These are phyloP conservation scores for Paedocypris sp. DNA, from an alignment of 2,113 vertebrate genomes.

Conservation along the genomic window DNA sequence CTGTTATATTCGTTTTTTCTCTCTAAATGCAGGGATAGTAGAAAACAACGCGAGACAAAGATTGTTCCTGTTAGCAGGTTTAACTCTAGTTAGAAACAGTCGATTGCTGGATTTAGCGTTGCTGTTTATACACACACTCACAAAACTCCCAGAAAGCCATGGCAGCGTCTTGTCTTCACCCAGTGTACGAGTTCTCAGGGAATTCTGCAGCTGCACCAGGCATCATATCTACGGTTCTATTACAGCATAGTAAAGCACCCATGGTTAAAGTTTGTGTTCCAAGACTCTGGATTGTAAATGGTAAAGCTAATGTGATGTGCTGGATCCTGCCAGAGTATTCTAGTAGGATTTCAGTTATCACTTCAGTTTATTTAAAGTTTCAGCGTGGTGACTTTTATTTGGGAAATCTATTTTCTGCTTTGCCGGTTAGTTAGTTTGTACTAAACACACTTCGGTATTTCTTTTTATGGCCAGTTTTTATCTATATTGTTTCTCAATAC, in stretches of 20 bases:
- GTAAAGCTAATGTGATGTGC: no score
- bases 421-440: no score
- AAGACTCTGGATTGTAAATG: background rate
- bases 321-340: no score
- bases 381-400: no score
- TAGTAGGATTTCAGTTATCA: no score
- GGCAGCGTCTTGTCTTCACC: constrained; percentile 38
- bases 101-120: constrained; percentile 17
- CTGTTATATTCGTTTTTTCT: constrained; percentile 45
- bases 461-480: no score
- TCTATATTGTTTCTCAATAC: no score
- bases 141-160: constrained; percentile 47
- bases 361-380: no score
- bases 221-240: constrained; percentile 16
- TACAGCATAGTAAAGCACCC: background rate
- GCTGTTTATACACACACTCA: constrained; percentile 20
- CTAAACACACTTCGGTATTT: no score
- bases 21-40: constrained; percentile 36
- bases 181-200: constrained; percentile 63
- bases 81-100: background rate
- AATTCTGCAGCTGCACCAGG: constrained; percentile 56
- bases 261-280: background rate
- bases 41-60: constrained; percentile 9
- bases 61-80: background rate
- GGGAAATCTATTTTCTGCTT: no score